Conservation (phyloP, 2,113 vertebrate species). For the Crotalus tigris region DNA sequence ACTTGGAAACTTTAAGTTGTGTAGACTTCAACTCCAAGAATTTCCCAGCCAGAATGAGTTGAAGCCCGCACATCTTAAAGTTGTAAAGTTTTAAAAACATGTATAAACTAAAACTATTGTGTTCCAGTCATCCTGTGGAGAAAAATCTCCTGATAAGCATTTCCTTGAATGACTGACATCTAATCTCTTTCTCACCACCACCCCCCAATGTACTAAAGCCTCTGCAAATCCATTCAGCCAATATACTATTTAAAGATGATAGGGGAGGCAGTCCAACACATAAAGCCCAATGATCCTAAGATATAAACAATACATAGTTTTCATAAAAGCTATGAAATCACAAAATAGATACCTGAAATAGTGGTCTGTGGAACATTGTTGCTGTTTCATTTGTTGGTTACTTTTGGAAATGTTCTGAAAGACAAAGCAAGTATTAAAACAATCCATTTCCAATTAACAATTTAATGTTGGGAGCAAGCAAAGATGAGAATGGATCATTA, state of each 20-base stretch:
- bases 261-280: neutral
- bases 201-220: neutral
- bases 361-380: constrained; percentile 62
- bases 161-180: neutral
- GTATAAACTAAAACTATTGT: neutral
- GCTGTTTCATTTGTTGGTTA: constrained; percentile 7
- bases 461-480: neutral
- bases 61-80: neutral
- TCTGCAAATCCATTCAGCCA: neutral
- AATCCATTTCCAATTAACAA: neutral
- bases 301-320: neutral
- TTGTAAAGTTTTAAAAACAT: neutral
- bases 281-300: neutral
- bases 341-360: constrained; percentile 56
- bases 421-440: neutral
- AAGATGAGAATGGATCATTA: neutral
- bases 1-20: neutral
- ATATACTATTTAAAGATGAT: neutral
- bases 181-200: no score
- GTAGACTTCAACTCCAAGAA: neutral
- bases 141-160: neutral
- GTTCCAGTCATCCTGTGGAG: neutral
- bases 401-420: neutral
- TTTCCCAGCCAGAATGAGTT: neutral
- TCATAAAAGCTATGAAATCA: neutral